Evolutionary conservation across 2,113 vertebrate genomes (phyloP).

Genomic region (Ceyx cyanopectus): DNA sequence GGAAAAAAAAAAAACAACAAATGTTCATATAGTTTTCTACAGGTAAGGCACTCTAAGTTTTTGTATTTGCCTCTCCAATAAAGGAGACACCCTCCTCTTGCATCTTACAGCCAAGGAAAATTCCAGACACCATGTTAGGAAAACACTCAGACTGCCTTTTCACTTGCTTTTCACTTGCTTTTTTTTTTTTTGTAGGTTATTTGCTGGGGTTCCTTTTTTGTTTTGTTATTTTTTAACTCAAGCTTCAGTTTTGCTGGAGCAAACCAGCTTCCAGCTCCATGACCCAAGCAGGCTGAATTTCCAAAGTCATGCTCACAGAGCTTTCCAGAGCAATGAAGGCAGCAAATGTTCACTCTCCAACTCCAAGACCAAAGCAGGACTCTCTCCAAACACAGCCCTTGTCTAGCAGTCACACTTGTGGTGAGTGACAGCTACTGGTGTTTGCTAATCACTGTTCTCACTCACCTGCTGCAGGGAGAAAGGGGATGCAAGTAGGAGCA

Average conservation of each 20-base stretch:
- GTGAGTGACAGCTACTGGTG: neutral
- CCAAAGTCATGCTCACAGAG: neutral
- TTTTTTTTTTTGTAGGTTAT: too few relatives aligned
- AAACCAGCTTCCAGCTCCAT: neutral
- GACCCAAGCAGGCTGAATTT: neutral
- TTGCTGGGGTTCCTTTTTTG: too few relatives aligned
- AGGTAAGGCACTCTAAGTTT: neutral
- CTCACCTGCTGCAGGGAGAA: slow-evolving; percentile 60
- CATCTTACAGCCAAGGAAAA: neutral
- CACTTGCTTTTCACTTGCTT: neutral
- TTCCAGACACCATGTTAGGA: neutral
- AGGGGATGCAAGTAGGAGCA: slow-evolving; percentile 45
- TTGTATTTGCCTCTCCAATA: neutral
- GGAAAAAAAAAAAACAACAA: neutral
- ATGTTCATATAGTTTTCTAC: neutral
- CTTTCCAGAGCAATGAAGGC: neutral
- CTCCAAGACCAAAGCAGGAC: neutral
- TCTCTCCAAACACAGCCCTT: neutral
- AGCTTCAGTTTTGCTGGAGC: neutral
- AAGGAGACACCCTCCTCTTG: neutral
- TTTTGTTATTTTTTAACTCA: too few relatives aligned
- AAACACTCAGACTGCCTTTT: neutral
- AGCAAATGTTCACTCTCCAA: neutral
- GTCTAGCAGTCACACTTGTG: neutral
- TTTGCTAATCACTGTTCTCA: slow-evolving; percentile 35